A percentile compares a stretch with the other conserved stretches of the same genome.
Evolutionary conservation across 2,113 vertebrate genomes (phyloP).

Genomic region (Eulemur macaco): DNA sequence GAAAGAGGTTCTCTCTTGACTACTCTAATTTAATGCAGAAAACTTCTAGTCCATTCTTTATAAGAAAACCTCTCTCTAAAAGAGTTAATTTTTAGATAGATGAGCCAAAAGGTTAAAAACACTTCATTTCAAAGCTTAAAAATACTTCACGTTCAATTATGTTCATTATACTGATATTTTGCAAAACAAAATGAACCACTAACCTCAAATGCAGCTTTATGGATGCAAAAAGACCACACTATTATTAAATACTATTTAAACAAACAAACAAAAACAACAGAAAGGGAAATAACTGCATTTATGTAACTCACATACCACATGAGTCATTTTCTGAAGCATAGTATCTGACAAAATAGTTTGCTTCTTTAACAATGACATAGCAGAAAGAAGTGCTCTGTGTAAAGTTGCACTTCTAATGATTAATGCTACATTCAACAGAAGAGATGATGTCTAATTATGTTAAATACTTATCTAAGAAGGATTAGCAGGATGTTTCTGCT

Average conservation of each 20-base stretch:
- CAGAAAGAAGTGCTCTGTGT: conserved; percentile 80
- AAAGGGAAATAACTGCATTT: neutral
- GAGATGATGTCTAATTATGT: conserved; percentile 84
- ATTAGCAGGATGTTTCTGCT: conserved; percentile 86
- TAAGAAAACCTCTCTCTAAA: conserved; percentile 28
- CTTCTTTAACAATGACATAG: conserved; percentile 78
- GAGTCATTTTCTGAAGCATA: conserved; percentile 65
- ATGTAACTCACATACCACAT: neutral
- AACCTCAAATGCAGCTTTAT: neutral
- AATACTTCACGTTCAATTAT: neutral
- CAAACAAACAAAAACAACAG: neutral
- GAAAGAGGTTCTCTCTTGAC: conserved; percentile 52
- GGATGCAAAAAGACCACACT: neutral
- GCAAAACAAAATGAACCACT: conserved; percentile 17
- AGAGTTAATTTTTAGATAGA: neutral
- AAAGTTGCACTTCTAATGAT: conserved; percentile 83
- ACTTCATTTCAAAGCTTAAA: conserved; percentile 9
- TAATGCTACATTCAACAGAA: conserved; percentile 83
- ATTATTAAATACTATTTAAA: neutral
- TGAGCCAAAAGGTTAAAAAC: neutral
- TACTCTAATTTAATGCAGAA: conserved; percentile 54
- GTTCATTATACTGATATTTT: neutral
- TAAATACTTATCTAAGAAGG: conserved; percentile 84
- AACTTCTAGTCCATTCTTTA: conserved; percentile 35
- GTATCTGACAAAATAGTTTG: conserved; percentile 71